Percentiles rank a stretch among this genome's conserved stretches.
phyloP scores from a whole-genome alignment of 2,888 invertebrate genomes.

The Stenolophus ochropezus region DNA sequence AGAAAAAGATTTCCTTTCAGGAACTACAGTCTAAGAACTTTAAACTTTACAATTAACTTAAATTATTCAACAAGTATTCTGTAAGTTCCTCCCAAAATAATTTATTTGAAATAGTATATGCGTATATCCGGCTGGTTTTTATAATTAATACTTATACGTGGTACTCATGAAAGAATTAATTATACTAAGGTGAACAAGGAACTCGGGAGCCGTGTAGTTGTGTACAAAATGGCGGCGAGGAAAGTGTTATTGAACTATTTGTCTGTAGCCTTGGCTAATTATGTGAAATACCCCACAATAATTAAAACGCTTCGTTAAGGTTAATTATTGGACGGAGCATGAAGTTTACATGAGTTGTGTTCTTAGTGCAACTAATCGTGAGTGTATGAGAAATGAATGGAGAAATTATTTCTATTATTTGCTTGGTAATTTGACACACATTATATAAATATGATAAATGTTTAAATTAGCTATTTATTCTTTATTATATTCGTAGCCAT shows the following conservation, averaged over 20 bases:
- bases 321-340: conserved; percentile 19
- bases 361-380: background rate
- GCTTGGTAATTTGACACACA: background rate
- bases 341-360: background rate
- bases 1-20: background rate
- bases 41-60: background rate
- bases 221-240: background rate
- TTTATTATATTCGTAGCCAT: background rate
- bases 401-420: background rate
- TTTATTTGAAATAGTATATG: conserved; percentile 2
- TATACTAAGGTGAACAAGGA: background rate
- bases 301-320: conserved; percentile 48
- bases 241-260: conserved; percentile 56
- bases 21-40: conserved; percentile 13
- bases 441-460: background rate
- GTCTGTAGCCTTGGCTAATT: conserved; percentile 53
- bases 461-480: background rate
- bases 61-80: conserved; percentile 22
- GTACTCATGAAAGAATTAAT: conserved; percentile 26
- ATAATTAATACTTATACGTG: conserved; percentile 19
- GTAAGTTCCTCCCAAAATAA: conserved; percentile 39
- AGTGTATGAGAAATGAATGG: background rate
- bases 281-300: conserved; percentile 42
- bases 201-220: background rate
- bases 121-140: conserved; percentile 23